Percentiles rank a stretch among this genome's conserved stretches.
phyloP scores from a whole-genome alignment of 2,797 vertebrate species.

The Girardinus metallicus region DNA sequence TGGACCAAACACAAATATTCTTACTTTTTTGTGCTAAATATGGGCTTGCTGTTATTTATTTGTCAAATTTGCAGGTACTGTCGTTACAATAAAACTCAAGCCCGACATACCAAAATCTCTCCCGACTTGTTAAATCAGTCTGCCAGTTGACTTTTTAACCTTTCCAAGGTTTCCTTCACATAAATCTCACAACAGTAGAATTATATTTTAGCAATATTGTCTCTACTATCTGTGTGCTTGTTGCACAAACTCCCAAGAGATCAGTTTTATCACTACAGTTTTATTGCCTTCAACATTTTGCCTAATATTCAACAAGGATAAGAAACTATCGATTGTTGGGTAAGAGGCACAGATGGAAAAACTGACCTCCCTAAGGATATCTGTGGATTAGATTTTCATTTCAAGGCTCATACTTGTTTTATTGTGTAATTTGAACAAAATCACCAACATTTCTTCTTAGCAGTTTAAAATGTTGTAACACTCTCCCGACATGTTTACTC shows the following conservation, averaged over 20 bases:
- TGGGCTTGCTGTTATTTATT: not conserved
- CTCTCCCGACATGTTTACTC: not conserved
- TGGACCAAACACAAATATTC: not conserved
- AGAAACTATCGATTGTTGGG: not conserved
- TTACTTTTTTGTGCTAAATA: not conserved
- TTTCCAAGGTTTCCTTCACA: not conserved
- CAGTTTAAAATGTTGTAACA: not conserved
- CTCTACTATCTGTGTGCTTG: not conserved
- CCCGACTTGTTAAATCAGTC: not conserved
- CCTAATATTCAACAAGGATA: not conserved
- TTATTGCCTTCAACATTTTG: not conserved
- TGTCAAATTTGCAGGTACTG: not conserved
- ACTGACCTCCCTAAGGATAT: not conserved
- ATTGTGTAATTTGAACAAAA: conserved; percentile 1
- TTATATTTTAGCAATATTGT: not conserved
- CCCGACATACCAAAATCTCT: not conserved
- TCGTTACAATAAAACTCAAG: not conserved
- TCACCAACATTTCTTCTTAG: not conserved
- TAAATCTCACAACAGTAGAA: not conserved
- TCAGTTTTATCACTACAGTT: not conserved
- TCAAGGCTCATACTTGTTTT: not conserved
- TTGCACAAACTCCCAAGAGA: not conserved
- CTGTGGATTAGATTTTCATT: not conserved
- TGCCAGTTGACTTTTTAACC: not conserved
- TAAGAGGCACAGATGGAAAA: not conserved